These are phyloP conservation scores for Catostomus latipinnis DNA, from an alignment of 2,797 vertebrate species.

Conservation along the genomic window DNA sequence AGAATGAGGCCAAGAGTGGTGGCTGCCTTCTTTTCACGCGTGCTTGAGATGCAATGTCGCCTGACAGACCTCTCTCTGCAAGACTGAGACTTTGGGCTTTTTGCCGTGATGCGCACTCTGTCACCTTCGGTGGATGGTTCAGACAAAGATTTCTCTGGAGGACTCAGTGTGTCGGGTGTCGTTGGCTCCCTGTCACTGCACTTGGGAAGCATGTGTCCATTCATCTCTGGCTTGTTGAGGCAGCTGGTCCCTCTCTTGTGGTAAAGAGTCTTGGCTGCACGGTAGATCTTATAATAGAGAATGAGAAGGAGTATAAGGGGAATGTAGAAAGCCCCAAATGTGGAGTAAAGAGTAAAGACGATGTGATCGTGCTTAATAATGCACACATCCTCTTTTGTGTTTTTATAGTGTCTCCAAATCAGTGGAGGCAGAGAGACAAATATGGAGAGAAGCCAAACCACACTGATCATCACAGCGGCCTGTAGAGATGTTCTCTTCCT, in stretches of 20 bases:
- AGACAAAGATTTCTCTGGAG: conserved; percentile 88
- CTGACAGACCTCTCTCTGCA: conserved; percentile 84
- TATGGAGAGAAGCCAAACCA: conserved; percentile 95
- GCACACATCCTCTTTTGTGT: conserved; percentile 85
- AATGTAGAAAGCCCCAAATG: conserved; percentile 97
- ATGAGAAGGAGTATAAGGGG: conserved; percentile 93
- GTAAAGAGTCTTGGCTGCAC: conserved; percentile 91
- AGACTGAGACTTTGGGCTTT: conserved; percentile 80
- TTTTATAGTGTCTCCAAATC: conserved; percentile 88
- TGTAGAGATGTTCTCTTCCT: conserved; percentile 90
- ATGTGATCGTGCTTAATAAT: conserved; percentile 94
- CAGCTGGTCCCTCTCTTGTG: conserved; percentile 89
- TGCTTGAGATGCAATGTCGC: conserved; percentile 90
- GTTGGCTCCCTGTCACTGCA: conserved; percentile 79
- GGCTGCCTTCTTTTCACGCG: conserved; percentile 91
- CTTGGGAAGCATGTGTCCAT: conserved; percentile 88
- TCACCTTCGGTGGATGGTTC: conserved; percentile 89
- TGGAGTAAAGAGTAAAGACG: conserved; percentile 91
- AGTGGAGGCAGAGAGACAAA: conserved; percentile 94
- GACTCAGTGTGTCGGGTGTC: conserved; percentile 80
- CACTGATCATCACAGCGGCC: conserved; percentile 88
- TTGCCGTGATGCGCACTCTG: conserved; percentile 74
- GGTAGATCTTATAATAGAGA: conserved; percentile 98
- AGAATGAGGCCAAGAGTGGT: conserved; percentile 93
- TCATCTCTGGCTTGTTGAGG: conserved; percentile 85